These are phyloP conservation scores for Tuta absoluta DNA, from an alignment of 2,888 invertebrate genomes.

Conservation along the genomic window DNA sequence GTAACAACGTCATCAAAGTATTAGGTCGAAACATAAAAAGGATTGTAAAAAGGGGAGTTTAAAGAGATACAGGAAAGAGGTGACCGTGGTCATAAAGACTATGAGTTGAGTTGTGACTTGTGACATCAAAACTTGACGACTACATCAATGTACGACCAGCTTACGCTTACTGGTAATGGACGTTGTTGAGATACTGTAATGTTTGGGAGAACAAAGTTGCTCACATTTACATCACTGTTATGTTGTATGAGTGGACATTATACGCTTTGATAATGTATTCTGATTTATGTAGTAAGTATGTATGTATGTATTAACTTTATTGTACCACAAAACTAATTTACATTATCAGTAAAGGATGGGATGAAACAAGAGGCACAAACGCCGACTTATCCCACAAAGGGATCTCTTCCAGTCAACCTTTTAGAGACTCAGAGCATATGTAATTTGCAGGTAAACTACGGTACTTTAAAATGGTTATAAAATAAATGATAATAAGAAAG, in stretches of 20 bases:
- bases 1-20: background rate
- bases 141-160: background rate
- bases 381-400: no score
- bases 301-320: no score
- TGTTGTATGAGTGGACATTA: slow-evolving; percentile 11
- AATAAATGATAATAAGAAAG: no score
- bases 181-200: background rate
- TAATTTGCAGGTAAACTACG: no score
- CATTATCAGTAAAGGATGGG: no score
- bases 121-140: slow-evolving; percentile 3
- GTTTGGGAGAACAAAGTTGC: background rate
- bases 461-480: no score
- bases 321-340: no score
- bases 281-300: background rate
- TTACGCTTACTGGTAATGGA: background rate
- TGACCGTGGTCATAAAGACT: background rate
- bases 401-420: no score
- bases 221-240: background rate
- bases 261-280: background rate
- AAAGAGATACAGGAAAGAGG: background rate
- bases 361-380: no score
- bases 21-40: background rate
- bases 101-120: background rate
- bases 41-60: background rate
- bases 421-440: no score